A percentile compares a stretch with the other conserved stretches of the same genome.
These are phyloP conservation scores for Porites lobata DNA, from an alignment of 92 coral and sea anemone genomes.

Conservation along the genomic window DNA sequence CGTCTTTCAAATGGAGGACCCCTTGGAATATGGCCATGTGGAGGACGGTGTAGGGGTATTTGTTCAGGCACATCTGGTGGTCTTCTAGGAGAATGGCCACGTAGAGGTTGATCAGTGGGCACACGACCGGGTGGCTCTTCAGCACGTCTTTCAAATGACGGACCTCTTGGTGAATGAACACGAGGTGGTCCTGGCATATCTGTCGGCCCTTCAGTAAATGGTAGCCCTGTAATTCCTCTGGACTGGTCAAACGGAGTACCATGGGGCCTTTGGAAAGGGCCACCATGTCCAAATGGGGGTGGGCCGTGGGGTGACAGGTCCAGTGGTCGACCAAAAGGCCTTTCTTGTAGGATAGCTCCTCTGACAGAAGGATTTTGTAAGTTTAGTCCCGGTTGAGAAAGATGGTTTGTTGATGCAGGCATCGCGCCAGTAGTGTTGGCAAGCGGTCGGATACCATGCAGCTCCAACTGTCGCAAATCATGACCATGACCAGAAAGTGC, in stretches of 20 bases:
- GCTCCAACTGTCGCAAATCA: background rate
- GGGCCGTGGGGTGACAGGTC: conserved; percentile 30
- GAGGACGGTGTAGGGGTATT: background rate
- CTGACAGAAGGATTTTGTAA: conserved; percentile 16
- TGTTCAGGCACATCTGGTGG: conserved; percentile 18
- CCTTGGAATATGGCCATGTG: conserved; percentile 14
- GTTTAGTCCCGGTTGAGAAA: conserved; percentile 1
- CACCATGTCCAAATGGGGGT: conserved; percentile 40
- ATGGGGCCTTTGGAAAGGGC: conserved; percentile 39
- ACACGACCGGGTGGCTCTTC: conserved; percentile 27
- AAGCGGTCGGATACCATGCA: background rate
- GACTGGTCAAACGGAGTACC: conserved; percentile 35
- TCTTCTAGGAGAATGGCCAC: conserved; percentile 10
- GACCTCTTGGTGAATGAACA: conserved; percentile 28
- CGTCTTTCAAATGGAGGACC: conserved; percentile 37
- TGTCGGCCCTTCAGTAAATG: conserved; percentile 16
- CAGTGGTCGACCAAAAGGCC: conserved; percentile 17
- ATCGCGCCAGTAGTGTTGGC: background rate
- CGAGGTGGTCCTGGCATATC: conserved; percentile 21
- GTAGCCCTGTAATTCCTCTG: background rate
- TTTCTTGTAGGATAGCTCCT: conserved; percentile 24
- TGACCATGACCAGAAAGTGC: background rate
- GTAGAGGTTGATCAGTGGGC: conserved; percentile 17
- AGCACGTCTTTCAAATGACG: conserved; percentile 2
- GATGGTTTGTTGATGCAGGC: background rate